Evolutionary conservation across 2,888 invertebrate genomes (phyloP).

Genomic region (Pimpla rufipes): DNA sequence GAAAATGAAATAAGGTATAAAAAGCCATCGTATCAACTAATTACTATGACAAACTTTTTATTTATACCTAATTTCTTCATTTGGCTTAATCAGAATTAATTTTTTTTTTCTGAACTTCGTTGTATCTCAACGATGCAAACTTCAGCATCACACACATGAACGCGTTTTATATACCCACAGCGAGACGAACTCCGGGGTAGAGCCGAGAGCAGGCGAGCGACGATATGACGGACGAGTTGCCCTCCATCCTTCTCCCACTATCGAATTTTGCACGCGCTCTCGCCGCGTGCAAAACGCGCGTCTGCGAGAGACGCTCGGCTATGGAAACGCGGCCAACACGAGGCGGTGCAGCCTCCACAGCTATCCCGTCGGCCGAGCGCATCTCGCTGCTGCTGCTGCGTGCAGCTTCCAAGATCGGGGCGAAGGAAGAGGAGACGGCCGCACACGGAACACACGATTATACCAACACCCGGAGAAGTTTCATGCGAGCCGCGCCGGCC

Average conservation of each 20-base stretch:
- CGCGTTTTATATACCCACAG: too few relatives aligned
- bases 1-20: too few relatives aligned
- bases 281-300: background rate
- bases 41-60: too few relatives aligned
- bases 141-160: too few relatives aligned
- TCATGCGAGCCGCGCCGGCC: background rate
- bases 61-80: too few relatives aligned
- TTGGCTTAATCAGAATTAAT: too few relatives aligned
- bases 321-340: constrained; percentile 31
- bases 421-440: constrained; percentile 17
- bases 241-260: too few relatives aligned
- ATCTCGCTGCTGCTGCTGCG: background rate
- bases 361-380: background rate
- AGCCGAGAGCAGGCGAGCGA: background rate
- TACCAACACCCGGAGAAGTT: constrained; percentile 1
- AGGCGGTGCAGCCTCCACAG: too few relatives aligned
- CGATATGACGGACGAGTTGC: constrained; percentile 4
- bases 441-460: constrained; percentile 31
- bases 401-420: background rate
- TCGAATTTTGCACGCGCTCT: background rate
- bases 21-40: too few relatives aligned
- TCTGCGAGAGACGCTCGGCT: background rate
- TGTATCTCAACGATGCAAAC: too few relatives aligned
- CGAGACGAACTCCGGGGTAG: too few relatives aligned
- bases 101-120: too few relatives aligned